Conservation (phyloP, 2,888 invertebrate species). For the Brachyopa scutellaris region DNA sequence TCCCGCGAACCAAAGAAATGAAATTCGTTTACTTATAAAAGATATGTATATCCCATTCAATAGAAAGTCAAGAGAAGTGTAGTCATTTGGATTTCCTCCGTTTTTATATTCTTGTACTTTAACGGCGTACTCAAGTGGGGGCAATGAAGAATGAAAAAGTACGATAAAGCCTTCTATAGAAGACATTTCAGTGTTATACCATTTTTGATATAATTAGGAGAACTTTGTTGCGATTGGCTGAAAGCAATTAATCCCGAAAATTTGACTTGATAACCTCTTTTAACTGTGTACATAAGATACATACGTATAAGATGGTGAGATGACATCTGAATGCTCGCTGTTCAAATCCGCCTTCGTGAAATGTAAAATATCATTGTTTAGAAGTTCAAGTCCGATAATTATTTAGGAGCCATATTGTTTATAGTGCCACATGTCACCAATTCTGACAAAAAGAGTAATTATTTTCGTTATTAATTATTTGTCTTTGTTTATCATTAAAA, state of each 20-base stretch:
- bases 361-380: not conserved
- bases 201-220: slow-evolving; percentile 17
- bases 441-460: not conserved
- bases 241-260: slow-evolving; percentile 37
- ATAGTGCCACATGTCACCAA: not conserved
- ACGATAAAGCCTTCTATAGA: slow-evolving; percentile 37
- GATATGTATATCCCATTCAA: slow-evolving; percentile 10
- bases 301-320: not conserved
- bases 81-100: slow-evolving; percentile 30
- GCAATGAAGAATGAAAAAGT: slow-evolving; percentile 25
- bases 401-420: slow-evolving; percentile 5
- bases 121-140: slow-evolving; percentile 37
- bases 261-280: slow-evolving; percentile 24
- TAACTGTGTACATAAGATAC: not conserved
- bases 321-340: slow-evolving; percentile 16
- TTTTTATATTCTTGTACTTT: slow-evolving; percentile 30
- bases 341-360: slow-evolving; percentile 15
- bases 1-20: not conserved
- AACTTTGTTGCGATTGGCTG: slow-evolving; percentile 28
- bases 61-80: slow-evolving; percentile 7
- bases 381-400: not conserved
- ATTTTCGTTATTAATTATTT: not conserved
- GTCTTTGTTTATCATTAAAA: not conserved
- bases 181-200: slow-evolving; percentile 18
- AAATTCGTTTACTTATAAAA: slow-evolving; percentile 18